Percentiles rank a stretch among this genome's conserved stretches.
Conservation (phyloP, 2,113 vertebrate species). For the Ameiurus melas region DNA sequence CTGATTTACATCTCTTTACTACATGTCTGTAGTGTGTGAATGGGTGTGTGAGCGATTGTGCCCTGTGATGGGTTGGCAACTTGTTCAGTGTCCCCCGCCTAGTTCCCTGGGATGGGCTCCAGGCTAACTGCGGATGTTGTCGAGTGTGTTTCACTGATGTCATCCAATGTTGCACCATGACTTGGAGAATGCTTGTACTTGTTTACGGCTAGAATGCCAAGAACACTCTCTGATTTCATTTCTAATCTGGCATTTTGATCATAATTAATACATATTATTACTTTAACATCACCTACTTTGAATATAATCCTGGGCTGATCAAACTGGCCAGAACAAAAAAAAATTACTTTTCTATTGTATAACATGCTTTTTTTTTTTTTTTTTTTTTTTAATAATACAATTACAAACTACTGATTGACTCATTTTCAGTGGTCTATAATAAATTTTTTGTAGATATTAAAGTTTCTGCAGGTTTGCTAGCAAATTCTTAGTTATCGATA, state of each 20-base stretch:
- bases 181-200: not conserved
- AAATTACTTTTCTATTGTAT: not conserved
- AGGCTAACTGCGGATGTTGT: not conserved
- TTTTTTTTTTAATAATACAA: too few relatives aligned
- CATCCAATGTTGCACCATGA: not conserved
- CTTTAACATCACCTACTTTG: not conserved
- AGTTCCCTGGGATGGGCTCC: too few relatives aligned
- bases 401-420: too few relatives aligned
- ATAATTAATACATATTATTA: not conserved
- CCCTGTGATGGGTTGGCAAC: too few relatives aligned
- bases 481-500: not conserved
- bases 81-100: too few relatives aligned
- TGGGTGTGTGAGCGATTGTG: too few relatives aligned
- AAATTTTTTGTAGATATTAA: not conserved
- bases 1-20: too few relatives aligned
- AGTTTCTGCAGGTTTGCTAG: not conserved
- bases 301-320: not conserved
- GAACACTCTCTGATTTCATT: not conserved
- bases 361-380: too few relatives aligned
- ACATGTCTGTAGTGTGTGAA: too few relatives aligned
- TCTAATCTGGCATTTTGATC: not conserved
- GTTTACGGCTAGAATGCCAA: not conserved
- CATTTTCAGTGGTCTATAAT: not conserved
- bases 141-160: not conserved
- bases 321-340: not conserved